Evolutionary conservation across 2,113 vertebrate genomes (phyloP).

Genomic region (Protobothrops flavoviridis): DNA sequence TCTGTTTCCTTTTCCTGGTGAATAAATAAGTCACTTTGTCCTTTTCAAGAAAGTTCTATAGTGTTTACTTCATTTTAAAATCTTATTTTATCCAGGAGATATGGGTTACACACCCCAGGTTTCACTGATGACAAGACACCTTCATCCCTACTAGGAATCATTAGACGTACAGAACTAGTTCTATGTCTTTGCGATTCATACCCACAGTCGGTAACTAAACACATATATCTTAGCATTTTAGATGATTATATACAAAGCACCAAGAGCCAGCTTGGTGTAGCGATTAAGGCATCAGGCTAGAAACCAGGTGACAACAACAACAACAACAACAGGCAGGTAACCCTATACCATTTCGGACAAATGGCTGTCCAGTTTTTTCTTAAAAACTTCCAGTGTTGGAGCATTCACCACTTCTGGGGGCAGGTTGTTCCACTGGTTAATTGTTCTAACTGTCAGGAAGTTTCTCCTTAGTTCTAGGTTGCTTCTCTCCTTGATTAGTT

Average conservation of each 20-base stretch:
- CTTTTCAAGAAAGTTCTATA: background rate
- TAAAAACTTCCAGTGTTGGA: too few species aligned
- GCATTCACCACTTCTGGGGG: too few species aligned
- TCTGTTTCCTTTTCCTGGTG: conserved; percentile 17
- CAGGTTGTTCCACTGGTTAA: too few species aligned
- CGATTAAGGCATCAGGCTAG: too few species aligned
- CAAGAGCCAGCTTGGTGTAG: too few species aligned
- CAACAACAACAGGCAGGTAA: too few species aligned
- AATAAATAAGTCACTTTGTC: background rate
- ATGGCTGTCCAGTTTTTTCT: too few species aligned
- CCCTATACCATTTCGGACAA: too few species aligned
- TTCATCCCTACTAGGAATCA: background rate
- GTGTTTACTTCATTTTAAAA: background rate
- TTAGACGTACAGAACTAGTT: background rate
- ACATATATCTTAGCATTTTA: background rate
- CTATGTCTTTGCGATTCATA: background rate
- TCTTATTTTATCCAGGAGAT: background rate
- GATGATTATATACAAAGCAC: background rate
- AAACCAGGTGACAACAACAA: too few species aligned
- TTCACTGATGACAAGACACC: background rate
- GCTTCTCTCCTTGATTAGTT: too few species aligned
- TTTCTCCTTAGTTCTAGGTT: too few species aligned
- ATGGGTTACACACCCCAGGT: background rate
- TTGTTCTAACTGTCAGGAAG: too few species aligned
- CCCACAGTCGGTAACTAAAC: background rate